Base-by-base conservation (phyloP, 2,888 invertebrate species). In the Hemicrepidius hirtus region DNA sequence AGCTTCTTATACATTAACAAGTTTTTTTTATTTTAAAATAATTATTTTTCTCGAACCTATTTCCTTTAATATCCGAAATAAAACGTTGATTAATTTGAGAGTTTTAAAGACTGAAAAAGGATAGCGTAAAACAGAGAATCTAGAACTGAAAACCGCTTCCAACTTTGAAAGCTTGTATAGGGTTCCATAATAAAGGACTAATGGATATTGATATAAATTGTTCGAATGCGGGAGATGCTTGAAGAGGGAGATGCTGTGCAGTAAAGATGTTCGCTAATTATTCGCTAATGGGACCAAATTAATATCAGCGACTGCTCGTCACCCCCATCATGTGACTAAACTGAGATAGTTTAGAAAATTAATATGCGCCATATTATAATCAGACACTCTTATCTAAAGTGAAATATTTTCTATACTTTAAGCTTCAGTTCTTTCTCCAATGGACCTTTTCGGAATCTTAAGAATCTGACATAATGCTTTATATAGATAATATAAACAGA, bases 161-260 rank as follows among this genome's bases (percentile, higher is more conserved):
- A 62, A 62, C 41, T 44, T 62, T 44, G 20, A 62, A 35, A 40
- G 57, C 44, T 24, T 62, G 44, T 41, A 62, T 57, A 44, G 60
- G 44, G 44, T 41, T 44, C 60, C 60, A 24, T 57, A 64, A 64
- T 64, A 64, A 21, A 40, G 46, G 28, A 50, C 55, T 65, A 65
- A 65, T 55, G 65, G 55, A 65, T 53, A 65, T 65, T 65, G 65
- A 65, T 65, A 65, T 55, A 65, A 65, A 65, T 65, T 65, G 53
- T 53, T 65, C 40, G 28, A 65, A 50, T 53, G 53, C 37, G 40
- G 40, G 40, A 40, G 55, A 40, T 55, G 40, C 40, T 53, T 6
- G 35, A 21, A 28, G 64, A 35, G 37, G 65, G 55, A 44, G 18
- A 49, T 13, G 46, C 49, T 44, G 21, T 35, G 44, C 62, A 46